A percentile compares a stretch with the other conserved stretches of the same genome.
Evolutionary conservation across 2,888 invertebrate species (phyloP).

Genomic region (Clitarchus hookeri): DNA sequence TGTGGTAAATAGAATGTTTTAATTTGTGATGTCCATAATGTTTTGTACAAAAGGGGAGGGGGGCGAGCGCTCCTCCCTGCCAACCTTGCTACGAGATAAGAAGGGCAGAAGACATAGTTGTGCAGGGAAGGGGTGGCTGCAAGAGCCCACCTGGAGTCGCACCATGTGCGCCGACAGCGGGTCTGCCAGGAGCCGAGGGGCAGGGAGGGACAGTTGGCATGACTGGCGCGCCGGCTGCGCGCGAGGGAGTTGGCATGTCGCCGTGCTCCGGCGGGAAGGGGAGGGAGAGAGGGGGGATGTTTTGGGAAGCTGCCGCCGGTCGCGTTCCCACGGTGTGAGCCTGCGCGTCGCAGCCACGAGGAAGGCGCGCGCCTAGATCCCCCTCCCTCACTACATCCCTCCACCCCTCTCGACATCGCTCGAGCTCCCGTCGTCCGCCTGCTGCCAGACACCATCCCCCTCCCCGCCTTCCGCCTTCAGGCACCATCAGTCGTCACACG

Average conservation of each 20-base stretch:
- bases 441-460: slow-evolving; percentile 6
- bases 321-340: slow-evolving; percentile 5
- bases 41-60: too few species aligned
- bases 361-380: neutral
- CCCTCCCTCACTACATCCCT: neutral
- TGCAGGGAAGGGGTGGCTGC: neutral
- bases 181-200: neutral
- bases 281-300: neutral
- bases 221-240: neutral
- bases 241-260: neutral
- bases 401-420: neutral
- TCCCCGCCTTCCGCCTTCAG: neutral
- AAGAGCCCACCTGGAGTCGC: neutral
- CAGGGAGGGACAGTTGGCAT: neutral
- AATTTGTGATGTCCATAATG: too few species aligned
- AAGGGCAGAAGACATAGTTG: neutral
- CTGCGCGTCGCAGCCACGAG: neutral
- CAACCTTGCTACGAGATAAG: too few species aligned
- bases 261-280: neutral
- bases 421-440: neutral
- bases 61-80: too few species aligned
- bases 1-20: too few species aligned
- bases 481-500: neutral
- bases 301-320: slow-evolving; percentile 14
- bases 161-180: neutral